Base-by-base conservation (phyloP, 2,888 invertebrate species). In the Byasa hedistus region DNA sequence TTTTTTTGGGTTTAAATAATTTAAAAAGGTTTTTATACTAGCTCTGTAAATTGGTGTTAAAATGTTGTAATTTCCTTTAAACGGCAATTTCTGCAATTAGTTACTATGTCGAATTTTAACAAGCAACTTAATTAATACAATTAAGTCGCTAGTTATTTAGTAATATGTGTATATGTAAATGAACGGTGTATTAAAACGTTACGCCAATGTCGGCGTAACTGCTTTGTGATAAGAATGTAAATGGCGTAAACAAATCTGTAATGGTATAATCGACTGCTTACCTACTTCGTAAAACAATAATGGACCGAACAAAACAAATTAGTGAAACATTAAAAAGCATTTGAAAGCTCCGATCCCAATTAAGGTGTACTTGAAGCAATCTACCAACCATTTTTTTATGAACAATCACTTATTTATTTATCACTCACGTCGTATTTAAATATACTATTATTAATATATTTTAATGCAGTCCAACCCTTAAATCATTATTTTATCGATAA, bases 331-430 rank as follows among this genome's bases (percentile, higher is more conserved):
- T 86, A 85, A 84, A 83, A 79, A 81, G 74, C 79, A 79, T 83
- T 83, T 71, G 78, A 80, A 77, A 85, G 86, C 85, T 88, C 86
- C 87, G 83, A 85, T 83, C 77, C 81, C 85, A 89, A 88, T 89
- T 86, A 86, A 85, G 85, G 81, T 76, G 81, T 17, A 44, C 2
- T 44, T 44, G 44, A 15, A 44, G 44, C 3, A 44, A 44, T 3
- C 4, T 10, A 4, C 3, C 4, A 36, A 4, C 32, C 32, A 7
- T 36, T 36, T 10, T 36, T 36, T 7, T 36, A 36, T 36, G 32
- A 36, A 36, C 32, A 36, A 7, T 10, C 5, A 10, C 32, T 7
- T 7, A 10, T 10, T 7, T 10, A 36, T 36, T 36, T 36, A 36
- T 36, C 32, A 36, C n/a, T n/a, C n/a, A n/a, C n/a, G n/a, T n/a